Evolutionary conservation across 2,888 invertebrate species (phyloP), one percentile per base, ranked within the genome.

Genomic region (Noctuana brunneofusca): DNA sequence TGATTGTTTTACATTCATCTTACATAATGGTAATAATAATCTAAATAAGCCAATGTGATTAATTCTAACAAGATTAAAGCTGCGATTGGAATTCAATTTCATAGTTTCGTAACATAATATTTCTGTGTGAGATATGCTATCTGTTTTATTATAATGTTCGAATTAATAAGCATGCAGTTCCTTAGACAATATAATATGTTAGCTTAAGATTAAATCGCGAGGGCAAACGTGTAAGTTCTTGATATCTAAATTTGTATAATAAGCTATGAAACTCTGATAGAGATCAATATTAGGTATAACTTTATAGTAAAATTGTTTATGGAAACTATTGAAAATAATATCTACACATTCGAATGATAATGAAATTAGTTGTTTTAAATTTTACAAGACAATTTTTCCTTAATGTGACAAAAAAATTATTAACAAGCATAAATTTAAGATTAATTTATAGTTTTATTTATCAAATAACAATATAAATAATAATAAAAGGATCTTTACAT

Each of bases 1-100:
- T 30, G 62, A 63, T 63, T 63, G 62, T 63, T 63, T 63, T 56
- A 18, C 62, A 63, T 63, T 60, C n/a, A 63, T 56, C 55, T 63
- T 56, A 56, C 49, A 22, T 56, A 62, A 62, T 55, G 38, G 43
- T 43, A 32, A 54, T 62, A 55, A 55, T 62, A 55, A 49, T 49
- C 55, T 62, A 55, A 62, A 41, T 63, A 55, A 56, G 22, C 62
- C 56, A 56, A 49, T 50, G 56, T 56, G 49, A 63, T 63, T 63
- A 63, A 56, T 63, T 50, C 55, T 50, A 50, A 63, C 62, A 56
- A 62, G 62, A 55, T 55, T 48, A 53, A 55, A 62, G 38, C 27
- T 20, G 9, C 62, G 48, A 55, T 55, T 49, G 30, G 62, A 62
- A 62, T 62, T 49, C 55, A 62, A 62, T 62, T 62, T 62, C 62